Evolutionary conservation across 2,888 invertebrate species (phyloP).

Genomic region (Brenthis ino): DNA sequence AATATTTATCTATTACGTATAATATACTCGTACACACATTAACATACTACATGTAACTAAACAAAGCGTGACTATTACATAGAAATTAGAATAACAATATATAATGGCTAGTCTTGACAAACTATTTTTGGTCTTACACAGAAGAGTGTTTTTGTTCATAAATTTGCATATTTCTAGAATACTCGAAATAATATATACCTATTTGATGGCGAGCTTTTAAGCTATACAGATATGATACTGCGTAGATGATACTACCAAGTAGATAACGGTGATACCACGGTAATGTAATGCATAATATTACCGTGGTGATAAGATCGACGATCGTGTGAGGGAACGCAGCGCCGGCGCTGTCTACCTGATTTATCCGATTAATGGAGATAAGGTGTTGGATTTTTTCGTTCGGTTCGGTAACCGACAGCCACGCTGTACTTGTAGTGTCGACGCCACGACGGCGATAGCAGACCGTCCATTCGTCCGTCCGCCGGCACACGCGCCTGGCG

Average conservation of each 20-base stretch:
- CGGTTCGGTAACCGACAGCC: constrained; percentile 65
- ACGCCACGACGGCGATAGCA: constrained; percentile 60
- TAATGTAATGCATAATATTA: too few relatives aligned
- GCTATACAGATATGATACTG: constrained; percentile 8
- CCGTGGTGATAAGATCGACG: not conserved
- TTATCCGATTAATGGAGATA: constrained; percentile 51
- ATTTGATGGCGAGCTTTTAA: not conserved
- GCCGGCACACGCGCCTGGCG: constrained; percentile 73
- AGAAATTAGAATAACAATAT: constrained; percentile 16
- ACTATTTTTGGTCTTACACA: not conserved
- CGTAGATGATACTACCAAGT: not conserved
- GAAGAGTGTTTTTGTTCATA: not conserved
- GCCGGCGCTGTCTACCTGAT: constrained; percentile 28
- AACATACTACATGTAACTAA: constrained; percentile 13
- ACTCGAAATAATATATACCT: too few relatives aligned
- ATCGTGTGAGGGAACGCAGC: constrained; percentile 18
- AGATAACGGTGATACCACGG: constrained; percentile 2
- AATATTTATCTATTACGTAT: constrained; percentile 3
- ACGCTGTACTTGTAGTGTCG: constrained; percentile 41
- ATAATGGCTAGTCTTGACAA: constrained; percentile 1
- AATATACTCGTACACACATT: not conserved
- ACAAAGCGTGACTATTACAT: constrained; percentile 21
- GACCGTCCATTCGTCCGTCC: constrained; percentile 70
- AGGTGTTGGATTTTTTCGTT: constrained; percentile 70
- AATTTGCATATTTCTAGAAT: not conserved